Evolutionary conservation across 2,797 vertebrate species (phyloP).

Genomic region (Arremon aurantiirostris): DNA sequence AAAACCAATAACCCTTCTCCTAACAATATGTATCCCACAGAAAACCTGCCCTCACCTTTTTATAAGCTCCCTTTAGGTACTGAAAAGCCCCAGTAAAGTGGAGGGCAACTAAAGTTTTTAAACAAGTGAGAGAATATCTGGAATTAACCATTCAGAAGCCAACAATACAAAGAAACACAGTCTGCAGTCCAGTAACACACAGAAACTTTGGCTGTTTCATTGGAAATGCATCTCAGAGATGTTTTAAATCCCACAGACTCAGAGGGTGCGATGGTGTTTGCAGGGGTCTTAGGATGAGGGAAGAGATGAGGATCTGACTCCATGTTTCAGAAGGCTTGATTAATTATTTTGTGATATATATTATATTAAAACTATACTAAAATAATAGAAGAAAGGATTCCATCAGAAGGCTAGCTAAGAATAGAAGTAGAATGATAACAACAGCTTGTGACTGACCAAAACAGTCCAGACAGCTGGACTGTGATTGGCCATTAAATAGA

Average conservation of each 20-base stretch:
- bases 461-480: no score
- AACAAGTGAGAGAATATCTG: not conserved
- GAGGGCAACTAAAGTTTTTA: not conserved
- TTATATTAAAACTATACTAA: no score
- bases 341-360: no score
- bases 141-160: not conserved
- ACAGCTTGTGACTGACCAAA: no score
- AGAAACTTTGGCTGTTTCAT: not conserved
- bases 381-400: no score
- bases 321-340: no score
- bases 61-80: not conserved
- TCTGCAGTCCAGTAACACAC: fast-evolving
- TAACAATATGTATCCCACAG: fast-evolving
- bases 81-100: not conserved
- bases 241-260: not conserved
- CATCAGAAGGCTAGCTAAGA: no score
- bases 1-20: not conserved
- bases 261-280: fast-evolving
- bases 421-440: no score
- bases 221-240: not conserved
- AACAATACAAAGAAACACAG: fast-evolving
- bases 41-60: no score
- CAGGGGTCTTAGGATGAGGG: no score
- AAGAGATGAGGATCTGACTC: no score
- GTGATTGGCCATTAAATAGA: no score